Conservation (phyloP, 1,140 invertebrate species). For the Drosophila novamexicana region DNA sequence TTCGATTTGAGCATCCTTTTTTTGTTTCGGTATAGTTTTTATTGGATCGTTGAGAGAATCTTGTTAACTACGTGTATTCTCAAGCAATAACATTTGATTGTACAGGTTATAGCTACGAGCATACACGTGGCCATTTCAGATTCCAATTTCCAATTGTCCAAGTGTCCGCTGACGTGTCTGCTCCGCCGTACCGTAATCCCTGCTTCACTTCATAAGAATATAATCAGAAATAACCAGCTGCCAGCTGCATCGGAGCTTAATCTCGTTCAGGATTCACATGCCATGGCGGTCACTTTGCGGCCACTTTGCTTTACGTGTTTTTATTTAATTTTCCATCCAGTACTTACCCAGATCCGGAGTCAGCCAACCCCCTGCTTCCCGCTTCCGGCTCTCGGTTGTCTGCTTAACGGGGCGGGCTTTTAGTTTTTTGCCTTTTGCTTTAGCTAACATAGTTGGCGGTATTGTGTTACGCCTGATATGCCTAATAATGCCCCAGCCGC, state of each 20-base stretch:
- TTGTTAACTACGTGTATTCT: constrained; percentile 98
- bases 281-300: constrained; percentile 49
- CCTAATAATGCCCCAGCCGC: constrained; percentile 73
- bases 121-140: constrained; percentile 96
- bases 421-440: constrained; percentile 15
- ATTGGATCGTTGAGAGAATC: constrained; percentile 80
- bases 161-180: background rate
- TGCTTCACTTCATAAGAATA: background rate
- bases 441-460: constrained; percentile 32
- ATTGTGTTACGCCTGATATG: constrained; percentile 63
- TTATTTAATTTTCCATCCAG: constrained; percentile 47
- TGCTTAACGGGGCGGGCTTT: constrained; percentile 21
- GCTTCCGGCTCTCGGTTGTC: background rate
- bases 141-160: constrained; percentile 53
- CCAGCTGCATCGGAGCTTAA: constrained; percentile 16
- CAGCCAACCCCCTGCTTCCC: background rate
- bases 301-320: constrained; percentile 41
- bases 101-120: constrained; percentile 97
- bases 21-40: background rate
- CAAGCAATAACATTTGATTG: constrained; percentile 97
- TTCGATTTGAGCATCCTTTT: too few species aligned
- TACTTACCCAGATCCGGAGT: constrained; percentile 50
- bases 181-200: background rate
- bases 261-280: constrained; percentile 23
- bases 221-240: background rate